Evolutionary conservation across 2,797 vertebrate species (phyloP), one percentile per base, ranked within the genome.

Genomic region (Alca torda): DNA sequence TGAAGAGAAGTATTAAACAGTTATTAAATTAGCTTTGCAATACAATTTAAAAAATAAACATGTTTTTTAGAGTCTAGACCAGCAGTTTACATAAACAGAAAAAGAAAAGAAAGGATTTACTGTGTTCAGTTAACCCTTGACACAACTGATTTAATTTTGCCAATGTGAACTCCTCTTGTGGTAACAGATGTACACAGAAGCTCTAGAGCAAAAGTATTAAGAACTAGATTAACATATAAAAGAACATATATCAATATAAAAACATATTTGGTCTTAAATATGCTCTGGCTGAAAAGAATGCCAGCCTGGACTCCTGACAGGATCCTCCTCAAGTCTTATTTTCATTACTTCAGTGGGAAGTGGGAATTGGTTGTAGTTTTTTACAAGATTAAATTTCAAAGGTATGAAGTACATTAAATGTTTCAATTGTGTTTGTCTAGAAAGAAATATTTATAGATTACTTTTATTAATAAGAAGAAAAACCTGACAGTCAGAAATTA

Each of bases 61-160:
- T 23, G 2, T 54, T 23, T n/a, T 69, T 92, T 61, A 30, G 25
- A 65, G 20, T 83, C 76, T 87, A 92, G 51, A 69, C 14, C 37
- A 87, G 26, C 15, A 83, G 20, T 85, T 94, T 84, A 57, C 18
- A 54, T 33, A 83, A 94, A 89, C 6, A 11, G 30, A 77, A 91
- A 79, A 89, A 50, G 3, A 73, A 77, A 78, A 75, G 1, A 84
- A 79, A 85, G 37, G 13, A 54, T 89, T 96, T 90, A 50, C 30
- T 79, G 54, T 60, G 31, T 80, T 96, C 61, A 83, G 28, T 95
- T 94, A 94, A 80, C 57, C 53, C 4, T 92, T 82, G 9, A 33
- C 54, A 83, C 19, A 85, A 92, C 83, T 65, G 88, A 83, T 77
- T 95, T 23, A 67, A 84, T 96, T 94, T 96, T 95, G n/a, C 79